Conservation (phyloP, 2,797 vertebrate species). For the Salmo trutta region DNA sequence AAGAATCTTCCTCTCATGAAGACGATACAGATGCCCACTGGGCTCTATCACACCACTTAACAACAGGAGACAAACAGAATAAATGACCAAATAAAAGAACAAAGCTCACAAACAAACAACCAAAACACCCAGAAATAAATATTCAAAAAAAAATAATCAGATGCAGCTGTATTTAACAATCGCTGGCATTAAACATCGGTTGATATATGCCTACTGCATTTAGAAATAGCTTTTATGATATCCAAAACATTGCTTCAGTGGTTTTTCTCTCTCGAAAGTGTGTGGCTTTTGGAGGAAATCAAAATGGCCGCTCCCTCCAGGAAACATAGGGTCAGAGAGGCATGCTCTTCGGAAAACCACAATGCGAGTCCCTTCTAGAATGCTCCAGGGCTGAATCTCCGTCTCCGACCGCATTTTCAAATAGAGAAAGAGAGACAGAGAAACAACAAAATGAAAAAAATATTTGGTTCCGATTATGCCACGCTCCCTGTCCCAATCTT, state of each 20-base stretch:
- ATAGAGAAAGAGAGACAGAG: slow-evolving; percentile 24
- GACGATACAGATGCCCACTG: not conserved
- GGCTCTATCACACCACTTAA: not conserved
- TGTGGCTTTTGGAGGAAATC: not conserved
- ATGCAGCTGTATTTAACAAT: slow-evolving; percentile 39
- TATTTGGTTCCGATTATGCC: not conserved
- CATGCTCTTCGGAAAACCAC: slow-evolving; percentile 61
- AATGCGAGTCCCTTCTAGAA: slow-evolving; percentile 58
- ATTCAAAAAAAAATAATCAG: slow-evolving; percentile 22
- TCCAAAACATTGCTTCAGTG: slow-evolving; percentile 4
- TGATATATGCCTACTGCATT: not conserved
- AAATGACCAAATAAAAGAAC: slow-evolving; percentile 24
- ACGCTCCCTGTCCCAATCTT: not conserved
- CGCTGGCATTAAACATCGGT: slow-evolving; percentile 1
- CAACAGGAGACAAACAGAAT: slow-evolving; percentile 10
- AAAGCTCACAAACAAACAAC: slow-evolving; percentile 38
- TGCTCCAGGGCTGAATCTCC: slow-evolving; percentile 13
- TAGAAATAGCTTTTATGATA: slow-evolving; percentile 2
- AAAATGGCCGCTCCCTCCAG: slow-evolving; percentile 36
- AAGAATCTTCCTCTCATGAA: not conserved
- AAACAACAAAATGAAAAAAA: not conserved
- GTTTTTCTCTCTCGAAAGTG: slow-evolving; percentile 17
- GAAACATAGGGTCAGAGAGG: slow-evolving; percentile 42
- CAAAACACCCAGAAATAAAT: slow-evolving; percentile 19
- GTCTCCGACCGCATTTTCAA: slow-evolving; percentile 24